Percentiles rank a stretch among this genome's conserved stretches.
phyloP scores from a whole-genome alignment of 2,888 invertebrate species.

The Cephalotes varians region DNA sequence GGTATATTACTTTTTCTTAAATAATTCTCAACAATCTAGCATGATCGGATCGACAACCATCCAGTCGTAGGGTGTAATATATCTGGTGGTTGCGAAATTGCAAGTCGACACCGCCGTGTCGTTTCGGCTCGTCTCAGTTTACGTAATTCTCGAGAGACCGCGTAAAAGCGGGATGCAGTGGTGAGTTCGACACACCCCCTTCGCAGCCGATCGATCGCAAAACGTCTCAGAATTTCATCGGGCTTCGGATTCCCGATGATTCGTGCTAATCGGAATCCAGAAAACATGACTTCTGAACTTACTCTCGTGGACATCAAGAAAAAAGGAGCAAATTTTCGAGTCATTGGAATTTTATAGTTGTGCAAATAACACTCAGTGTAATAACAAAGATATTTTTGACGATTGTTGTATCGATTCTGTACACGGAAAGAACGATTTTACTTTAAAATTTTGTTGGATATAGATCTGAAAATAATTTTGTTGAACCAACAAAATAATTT shows the following conservation, averaged over 20 bases:
- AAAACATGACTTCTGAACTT: constrained; percentile 4
- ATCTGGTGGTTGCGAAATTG: constrained; percentile 58
- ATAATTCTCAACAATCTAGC: constrained; percentile 4
- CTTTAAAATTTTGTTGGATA: too few relatives aligned
- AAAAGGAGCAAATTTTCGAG: background rate
- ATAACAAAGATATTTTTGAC: background rate
- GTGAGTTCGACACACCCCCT: constrained; percentile 75
- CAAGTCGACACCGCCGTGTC: constrained; percentile 43
- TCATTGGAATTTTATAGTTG: background rate
- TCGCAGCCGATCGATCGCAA: constrained; percentile 77
- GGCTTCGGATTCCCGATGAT: constrained; percentile 55
- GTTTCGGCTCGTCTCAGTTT: constrained; percentile 62
- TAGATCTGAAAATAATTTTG: too few relatives aligned
- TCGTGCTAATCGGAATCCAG: background rate
- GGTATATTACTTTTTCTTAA: background rate
- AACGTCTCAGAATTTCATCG: constrained; percentile 72
- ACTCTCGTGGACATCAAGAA: background rate
- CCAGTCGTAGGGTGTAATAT: constrained; percentile 53
- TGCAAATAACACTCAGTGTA: background rate
- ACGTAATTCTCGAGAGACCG: constrained; percentile 71
- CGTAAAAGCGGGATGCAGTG: constrained; percentile 67
- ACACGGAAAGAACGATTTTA: too few relatives aligned
- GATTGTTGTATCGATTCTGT: background rate
- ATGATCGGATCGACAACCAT: constrained; percentile 50
- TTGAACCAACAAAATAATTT: too few relatives aligned